A percentile compares a stretch with the other conserved stretches of the same genome.
Conservation (phyloP, 1,140 invertebrate genomes). For the Drosophila arawakana region DNA sequence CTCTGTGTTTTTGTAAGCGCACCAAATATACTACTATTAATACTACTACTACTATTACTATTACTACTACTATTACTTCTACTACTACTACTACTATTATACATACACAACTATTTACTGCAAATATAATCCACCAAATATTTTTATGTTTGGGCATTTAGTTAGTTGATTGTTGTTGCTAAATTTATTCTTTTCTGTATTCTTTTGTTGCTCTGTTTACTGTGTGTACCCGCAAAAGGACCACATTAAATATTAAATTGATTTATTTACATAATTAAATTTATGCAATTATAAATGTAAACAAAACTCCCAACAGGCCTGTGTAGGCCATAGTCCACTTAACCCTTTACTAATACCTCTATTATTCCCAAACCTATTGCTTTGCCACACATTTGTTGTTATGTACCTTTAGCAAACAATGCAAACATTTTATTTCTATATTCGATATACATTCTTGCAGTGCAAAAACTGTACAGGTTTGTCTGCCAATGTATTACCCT, state of each 20-base stretch:
- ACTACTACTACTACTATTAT: slow-evolving; percentile 18
- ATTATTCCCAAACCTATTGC: background rate
- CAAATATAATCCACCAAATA: slow-evolving; percentile 44
- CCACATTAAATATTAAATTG: slow-evolving; percentile 75
- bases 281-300: slow-evolving; percentile 81
- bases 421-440: slow-evolving; percentile 73
- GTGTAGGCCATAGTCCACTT: slow-evolving; percentile 20
- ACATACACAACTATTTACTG: slow-evolving; percentile 24
- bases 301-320: slow-evolving; percentile 45
- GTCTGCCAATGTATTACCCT: background rate
- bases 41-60: slow-evolving; percentile 38
- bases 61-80: slow-evolving; percentile 26
- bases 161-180: slow-evolving; percentile 46
- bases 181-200: slow-evolving; percentile 30
- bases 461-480: background rate
- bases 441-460: slow-evolving; percentile 38
- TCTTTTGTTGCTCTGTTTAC: background rate
- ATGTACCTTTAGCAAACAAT: slow-evolving; percentile 62
- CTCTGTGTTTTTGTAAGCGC: slow-evolving; percentile 73
- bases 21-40: slow-evolving; percentile 46
- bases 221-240: slow-evolving; percentile 19
- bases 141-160: slow-evolving; percentile 61
- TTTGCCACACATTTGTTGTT: slow-evolving; percentile 23
- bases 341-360: background rate
- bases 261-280: slow-evolving; percentile 81